A percentile compares a stretch with the other conserved stretches of the same genome.
These are phyloP conservation scores for Cyphomyrus plagiostoma DNA, from an alignment of 2,113 vertebrate genomes.

Conservation along the genomic window DNA sequence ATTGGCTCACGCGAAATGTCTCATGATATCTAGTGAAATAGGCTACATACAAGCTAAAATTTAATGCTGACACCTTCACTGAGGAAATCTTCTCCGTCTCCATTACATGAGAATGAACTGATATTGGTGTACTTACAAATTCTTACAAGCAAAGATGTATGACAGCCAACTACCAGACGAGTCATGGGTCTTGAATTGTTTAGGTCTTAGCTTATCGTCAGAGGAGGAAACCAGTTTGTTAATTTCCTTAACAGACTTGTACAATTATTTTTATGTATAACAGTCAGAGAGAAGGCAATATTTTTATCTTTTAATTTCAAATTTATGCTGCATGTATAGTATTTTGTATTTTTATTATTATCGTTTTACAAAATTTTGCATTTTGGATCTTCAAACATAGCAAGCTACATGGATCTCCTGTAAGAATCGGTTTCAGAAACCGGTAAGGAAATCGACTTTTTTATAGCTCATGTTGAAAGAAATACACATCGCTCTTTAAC, in stretches of 20 bases:
- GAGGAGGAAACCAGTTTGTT: neutral
- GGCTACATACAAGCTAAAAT: neutral
- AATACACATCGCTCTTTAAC: neutral
- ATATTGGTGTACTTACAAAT: neutral
- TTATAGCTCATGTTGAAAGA: neutral
- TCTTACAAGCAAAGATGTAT: neutral
- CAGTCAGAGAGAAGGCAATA: neutral
- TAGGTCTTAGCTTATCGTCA: slow-evolving; percentile 1
- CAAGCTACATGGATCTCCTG: neutral
- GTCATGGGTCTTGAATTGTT: neutral
- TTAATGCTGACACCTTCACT: neutral
- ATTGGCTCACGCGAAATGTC: neutral
- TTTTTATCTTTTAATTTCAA: neutral
- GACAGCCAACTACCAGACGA: neutral
- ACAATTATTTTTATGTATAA: neutral
- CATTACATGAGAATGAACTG: neutral
- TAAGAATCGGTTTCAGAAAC: neutral
- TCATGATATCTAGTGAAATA: neutral
- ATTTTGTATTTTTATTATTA: neutral
- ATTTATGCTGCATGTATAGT: neutral
- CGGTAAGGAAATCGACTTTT: neutral
- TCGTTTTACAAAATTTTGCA: neutral
- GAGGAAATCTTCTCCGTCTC: neutral
- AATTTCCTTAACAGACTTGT: slow-evolving; percentile 12
- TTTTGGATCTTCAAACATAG: neutral